phyloP scores from a whole-genome alignment of 2,113 vertebrate species.

The Thomomys bottae region DNA sequence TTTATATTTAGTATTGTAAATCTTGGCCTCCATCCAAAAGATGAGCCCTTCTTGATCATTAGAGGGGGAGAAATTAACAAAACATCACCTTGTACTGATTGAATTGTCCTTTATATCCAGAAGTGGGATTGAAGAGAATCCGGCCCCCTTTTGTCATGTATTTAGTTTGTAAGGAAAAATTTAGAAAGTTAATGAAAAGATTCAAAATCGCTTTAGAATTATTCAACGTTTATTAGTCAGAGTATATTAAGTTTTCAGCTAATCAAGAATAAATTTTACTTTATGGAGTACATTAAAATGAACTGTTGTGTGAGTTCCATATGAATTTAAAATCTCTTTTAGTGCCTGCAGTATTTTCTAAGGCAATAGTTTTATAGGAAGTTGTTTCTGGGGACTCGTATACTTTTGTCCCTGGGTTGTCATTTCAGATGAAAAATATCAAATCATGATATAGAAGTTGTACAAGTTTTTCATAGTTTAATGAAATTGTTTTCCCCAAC shows the following conservation, averaged over 20 bases:
- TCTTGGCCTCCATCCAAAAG: constrained; percentile 18
- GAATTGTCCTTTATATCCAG: background rate
- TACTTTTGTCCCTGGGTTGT: constrained; percentile 54
- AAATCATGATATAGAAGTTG: constrained; percentile 50
- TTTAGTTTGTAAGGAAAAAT: constrained; percentile 28
- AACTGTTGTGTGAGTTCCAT: constrained; percentile 47
- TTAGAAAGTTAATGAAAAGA: constrained; percentile 65
- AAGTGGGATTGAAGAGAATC: background rate
- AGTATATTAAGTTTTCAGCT: constrained; percentile 64
- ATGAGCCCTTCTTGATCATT: background rate
- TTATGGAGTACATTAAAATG: constrained; percentile 45
- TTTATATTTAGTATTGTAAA: background rate
- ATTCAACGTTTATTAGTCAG: constrained; percentile 61
- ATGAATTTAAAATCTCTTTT: constrained; percentile 58
- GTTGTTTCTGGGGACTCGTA: constrained; percentile 45
- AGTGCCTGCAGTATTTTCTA: constrained; percentile 49
- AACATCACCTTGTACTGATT: background rate
- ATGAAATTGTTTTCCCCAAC: constrained; percentile 57
- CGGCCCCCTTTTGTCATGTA: background rate
- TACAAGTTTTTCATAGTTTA: constrained; percentile 49
- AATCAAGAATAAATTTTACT: constrained; percentile 55
- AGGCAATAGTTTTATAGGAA: constrained; percentile 51
- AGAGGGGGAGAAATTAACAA: background rate
- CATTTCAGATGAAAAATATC: constrained; percentile 55
- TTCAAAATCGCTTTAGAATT: constrained; percentile 66